Evolutionary conservation across 2,888 invertebrate species (phyloP).

Genomic region (Uloborus plumipes): DNA sequence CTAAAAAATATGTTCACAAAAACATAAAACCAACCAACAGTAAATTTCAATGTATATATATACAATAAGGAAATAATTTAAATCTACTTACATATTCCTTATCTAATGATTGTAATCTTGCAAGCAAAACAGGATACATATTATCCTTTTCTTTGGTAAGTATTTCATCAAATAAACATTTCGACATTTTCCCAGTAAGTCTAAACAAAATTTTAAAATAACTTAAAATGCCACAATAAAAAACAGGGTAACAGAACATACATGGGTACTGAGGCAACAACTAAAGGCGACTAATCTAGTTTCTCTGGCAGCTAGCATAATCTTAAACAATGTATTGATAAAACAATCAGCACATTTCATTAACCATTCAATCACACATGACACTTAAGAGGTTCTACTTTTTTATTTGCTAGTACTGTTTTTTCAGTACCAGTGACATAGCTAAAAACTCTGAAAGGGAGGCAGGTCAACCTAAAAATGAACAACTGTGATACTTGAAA

Average conservation of each 20-base stretch:
- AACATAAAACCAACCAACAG: neutral
- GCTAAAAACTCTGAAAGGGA: too few species aligned
- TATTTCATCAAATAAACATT: conserved; percentile 82
- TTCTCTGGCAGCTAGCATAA: too few species aligned
- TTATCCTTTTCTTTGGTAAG: conserved; percentile 78
- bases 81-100: conserved; percentile 68
- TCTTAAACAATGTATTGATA: too few species aligned
- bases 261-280: too few species aligned
- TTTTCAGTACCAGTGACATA: too few species aligned
- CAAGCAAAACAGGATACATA: conserved; percentile 82
- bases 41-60: neutral
- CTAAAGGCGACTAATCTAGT: too few species aligned
- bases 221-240: neutral
- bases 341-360: too few species aligned
- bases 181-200: conserved; percentile 50
- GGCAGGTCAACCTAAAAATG: too few species aligned
- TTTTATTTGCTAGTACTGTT: too few species aligned
- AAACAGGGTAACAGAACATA: neutral
- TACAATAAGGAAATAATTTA: neutral
- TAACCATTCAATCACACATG: too few species aligned
- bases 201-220: conserved; percentile 25
- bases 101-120: conserved; percentile 85
- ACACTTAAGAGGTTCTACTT: too few species aligned
- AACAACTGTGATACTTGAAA: too few species aligned
- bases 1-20: neutral